Base-by-base conservation (phyloP, 2,888 invertebrate genomes). In the Augochlorella aurata region DNA sequence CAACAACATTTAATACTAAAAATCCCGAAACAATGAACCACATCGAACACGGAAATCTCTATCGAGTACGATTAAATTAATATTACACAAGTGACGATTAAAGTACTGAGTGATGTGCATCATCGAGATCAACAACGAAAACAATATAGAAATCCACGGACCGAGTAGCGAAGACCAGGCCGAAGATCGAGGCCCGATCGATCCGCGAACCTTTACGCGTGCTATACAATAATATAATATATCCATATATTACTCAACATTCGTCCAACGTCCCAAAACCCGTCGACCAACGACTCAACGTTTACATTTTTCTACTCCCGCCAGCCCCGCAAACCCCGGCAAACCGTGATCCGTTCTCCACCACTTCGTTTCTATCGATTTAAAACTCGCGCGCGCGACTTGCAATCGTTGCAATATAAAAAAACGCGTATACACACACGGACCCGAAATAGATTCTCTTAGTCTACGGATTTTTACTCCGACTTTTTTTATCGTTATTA, bases 371-470 rank as follows among this genome's bases (percentile, higher is more conserved):
- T 49, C 67, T 74, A 79, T 70, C 63, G 76, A 79, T 79, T 83
- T 83, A 84, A 83, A 79, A 83, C 75, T 74, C 78, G 74, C 77
- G 82, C 83, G 74, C 82, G 69, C 79, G 83, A 73, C 75, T 83
- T 63, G 79, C 73, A 72, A 58, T 82, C 71, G 79, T 83, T 80
- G 84, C 80, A 75, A 84, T 84, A 84, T 84, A 84, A 84, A 84
- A 84, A 84, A 84, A 84, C 84, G 84, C 84, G 84, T 84, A 80
- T 89, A 89, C 90, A 90, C 91, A 90, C 90, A 90, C 89, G 89
- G 87, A 89, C 90, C 89, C 89, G 89, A 91, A 91, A 91, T 90
- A 89, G 87, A 90, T 84, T 88, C 83, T 86, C 85, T 87, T 84
- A 80, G 54, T 72, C 68, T 69, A 83, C 77, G 80, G 58, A 21